phyloP scores from a whole-genome alignment of 2,113 vertebrate genomes.

The Hyperoodon ampullatus region DNA sequence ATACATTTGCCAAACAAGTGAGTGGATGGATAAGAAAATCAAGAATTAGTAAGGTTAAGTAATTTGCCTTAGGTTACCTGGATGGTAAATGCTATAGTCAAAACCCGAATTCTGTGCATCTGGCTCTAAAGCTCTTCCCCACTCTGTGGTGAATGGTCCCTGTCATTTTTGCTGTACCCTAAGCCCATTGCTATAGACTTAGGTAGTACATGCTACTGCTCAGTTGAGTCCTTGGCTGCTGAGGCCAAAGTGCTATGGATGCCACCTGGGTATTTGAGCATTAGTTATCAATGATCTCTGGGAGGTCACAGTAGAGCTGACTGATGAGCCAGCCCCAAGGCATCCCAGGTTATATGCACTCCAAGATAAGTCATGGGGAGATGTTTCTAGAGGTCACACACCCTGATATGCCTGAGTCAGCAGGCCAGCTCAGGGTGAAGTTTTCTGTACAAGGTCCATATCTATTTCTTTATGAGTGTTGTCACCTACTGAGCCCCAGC shows the following conservation, averaged over 20 bases:
- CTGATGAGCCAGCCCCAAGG: not conserved
- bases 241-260: not conserved
- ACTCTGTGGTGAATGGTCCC: not conserved
- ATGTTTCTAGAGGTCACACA: not conserved
- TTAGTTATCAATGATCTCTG: not conserved
- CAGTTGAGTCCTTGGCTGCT: not conserved
- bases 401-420: not conserved
- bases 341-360: not conserved
- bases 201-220: not conserved
- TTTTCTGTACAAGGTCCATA: not conserved
- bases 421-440: not conserved
- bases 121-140: not conserved
- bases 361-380: not conserved
- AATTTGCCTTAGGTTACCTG: not conserved
- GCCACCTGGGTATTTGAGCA: not conserved
- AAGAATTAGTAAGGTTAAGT: not conserved
- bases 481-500: not conserved
- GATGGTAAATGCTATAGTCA: not conserved
- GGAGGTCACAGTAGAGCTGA: not conserved
- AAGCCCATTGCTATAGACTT: not conserved
- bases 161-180: not conserved
- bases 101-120: not conserved
- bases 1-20: not conserved
- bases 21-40: not conserved
- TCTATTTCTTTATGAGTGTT: not conserved